Percentiles rank a stretch among this genome's conserved stretches.
phyloP scores from a whole-genome alignment of 2,888 invertebrate species.

The Acronicta alni region DNA sequence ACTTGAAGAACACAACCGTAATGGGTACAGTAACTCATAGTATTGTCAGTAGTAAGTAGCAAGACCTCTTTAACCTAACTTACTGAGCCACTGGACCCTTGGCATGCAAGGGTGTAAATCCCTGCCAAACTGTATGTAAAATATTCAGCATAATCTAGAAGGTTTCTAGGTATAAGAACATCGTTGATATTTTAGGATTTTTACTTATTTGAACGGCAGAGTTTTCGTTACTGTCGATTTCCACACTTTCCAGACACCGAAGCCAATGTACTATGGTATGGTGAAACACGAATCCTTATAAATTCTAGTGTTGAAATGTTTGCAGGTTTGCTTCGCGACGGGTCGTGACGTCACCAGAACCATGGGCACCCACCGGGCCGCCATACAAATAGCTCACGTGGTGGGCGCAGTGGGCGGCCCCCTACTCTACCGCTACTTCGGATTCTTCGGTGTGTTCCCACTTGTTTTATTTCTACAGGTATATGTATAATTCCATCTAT shows the following conservation, averaged over 20 bases:
- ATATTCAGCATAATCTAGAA: too few species aligned
- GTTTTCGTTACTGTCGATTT: too few species aligned
- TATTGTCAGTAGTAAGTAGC: too few species aligned
- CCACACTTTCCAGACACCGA: conserved; percentile 1
- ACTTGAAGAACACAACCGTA: too few species aligned
- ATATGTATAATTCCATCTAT: conserved; percentile 61
- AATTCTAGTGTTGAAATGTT: conserved; percentile 23
- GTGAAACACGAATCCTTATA: conserved; percentile 32
- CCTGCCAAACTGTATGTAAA: too few species aligned
- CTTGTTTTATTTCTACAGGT: conserved; percentile 88
- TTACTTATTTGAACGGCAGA: neutral
- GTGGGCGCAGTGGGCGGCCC: conserved; percentile 93
- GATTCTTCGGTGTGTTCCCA: conserved; percentile 93
- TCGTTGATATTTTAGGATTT: too few species aligned
- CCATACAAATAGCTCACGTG: conserved; percentile 84
- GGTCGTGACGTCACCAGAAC: conserved; percentile 86
- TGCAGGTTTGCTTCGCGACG: conserved; percentile 83
- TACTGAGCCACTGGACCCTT: too few species aligned
- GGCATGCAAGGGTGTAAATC: too few species aligned
- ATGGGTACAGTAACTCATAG: too few species aligned
- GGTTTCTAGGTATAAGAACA: too few species aligned
- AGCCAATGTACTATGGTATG: neutral
- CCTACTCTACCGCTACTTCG: conserved; percentile 91
- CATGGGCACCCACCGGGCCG: conserved; percentile 90
- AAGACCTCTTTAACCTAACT: too few species aligned